These are phyloP conservation scores for Catharus minimus DNA, from an alignment of 2,113 vertebrate species.

Conservation along the genomic window DNA sequence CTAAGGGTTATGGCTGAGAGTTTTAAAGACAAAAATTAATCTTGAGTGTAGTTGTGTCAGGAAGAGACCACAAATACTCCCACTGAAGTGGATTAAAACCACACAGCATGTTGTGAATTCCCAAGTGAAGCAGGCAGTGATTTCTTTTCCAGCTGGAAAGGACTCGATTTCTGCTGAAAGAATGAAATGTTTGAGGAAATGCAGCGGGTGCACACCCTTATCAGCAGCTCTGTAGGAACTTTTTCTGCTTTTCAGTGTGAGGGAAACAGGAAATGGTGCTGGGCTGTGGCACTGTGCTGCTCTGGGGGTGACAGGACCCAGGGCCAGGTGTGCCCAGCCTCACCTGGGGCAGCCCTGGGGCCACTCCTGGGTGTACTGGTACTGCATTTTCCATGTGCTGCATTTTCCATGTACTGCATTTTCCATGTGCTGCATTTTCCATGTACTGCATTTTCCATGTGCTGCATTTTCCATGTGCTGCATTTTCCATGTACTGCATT, in stretches of 20 bases:
- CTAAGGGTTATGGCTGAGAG: neutral
- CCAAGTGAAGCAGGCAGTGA: neutral
- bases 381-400: neutral
- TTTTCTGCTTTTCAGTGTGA: neutral
- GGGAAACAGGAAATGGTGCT: neutral
- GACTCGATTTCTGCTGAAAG: neutral
- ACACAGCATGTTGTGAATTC: neutral
- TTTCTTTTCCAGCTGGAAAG: conserved; percentile 37
- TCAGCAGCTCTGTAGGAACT: neutral
- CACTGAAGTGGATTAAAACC: neutral
- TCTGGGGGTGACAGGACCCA: neutral
- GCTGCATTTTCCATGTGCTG: too few relatives aligned
- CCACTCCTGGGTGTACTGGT: too few relatives aligned
- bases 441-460: too few relatives aligned
- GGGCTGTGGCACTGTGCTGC: neutral
- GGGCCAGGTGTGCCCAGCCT: neutral
- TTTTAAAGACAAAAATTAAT: neutral
- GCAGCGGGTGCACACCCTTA: neutral
- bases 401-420: neutral
- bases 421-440: neutral
- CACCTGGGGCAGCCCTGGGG: too few relatives aligned
- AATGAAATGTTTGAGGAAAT: neutral
- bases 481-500: neutral
- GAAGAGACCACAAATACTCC: neutral
- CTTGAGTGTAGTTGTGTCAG: neutral